A percentile compares a stretch with the other conserved stretches of the same genome.
These are phyloP conservation scores for Campoplex capitator DNA, from an alignment of 2,888 invertebrate species.

Conservation along the genomic window DNA sequence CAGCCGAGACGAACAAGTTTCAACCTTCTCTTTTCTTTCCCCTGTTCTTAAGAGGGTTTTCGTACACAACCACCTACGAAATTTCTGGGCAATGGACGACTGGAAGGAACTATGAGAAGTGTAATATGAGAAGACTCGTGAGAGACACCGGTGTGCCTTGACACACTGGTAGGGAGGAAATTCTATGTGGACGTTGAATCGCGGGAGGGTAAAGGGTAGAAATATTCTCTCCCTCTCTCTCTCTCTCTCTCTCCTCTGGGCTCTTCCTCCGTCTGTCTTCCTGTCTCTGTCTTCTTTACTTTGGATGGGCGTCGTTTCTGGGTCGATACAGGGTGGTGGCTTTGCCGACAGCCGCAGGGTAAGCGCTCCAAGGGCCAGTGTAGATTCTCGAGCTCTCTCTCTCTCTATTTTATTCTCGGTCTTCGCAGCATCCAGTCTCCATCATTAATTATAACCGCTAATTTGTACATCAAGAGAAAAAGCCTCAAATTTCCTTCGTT, in stretches of 20 bases:
- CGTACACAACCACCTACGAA: conserved; percentile 37
- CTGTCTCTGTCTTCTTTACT: conserved; percentile 64
- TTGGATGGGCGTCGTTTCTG: conserved; percentile 78
- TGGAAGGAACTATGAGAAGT: conserved; percentile 30
- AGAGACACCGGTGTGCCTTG: conserved; percentile 11
- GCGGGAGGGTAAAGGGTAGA: conserved; percentile 29
- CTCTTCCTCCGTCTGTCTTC: conserved; percentile 5
- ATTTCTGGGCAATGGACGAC: conserved; percentile 42
- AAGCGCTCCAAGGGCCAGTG: conserved; percentile 70
- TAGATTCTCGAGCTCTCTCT: conserved; percentile 48
- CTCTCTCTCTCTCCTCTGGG: conserved; percentile 11
- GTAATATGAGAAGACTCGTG: conserved; percentile 53
- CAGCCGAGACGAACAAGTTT: conserved; percentile 29
- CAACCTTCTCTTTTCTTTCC: conserved; percentile 5
- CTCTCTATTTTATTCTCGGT: conserved; percentile 39
- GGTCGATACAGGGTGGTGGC: conserved; percentile 82
- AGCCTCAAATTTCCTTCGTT: background rate
- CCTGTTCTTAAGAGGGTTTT: conserved; percentile 23
- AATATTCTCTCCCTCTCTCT: conserved; percentile 15
- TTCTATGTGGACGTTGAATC: conserved; percentile 5
- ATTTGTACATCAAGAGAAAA: conserved; percentile 1
- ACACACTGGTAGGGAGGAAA: conserved; percentile 3
- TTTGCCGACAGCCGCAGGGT: conserved; percentile 75
- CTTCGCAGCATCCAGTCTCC: conserved; percentile 36
- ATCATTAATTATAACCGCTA: conserved; percentile 20